phyloP scores from a whole-genome alignment of 2,113 vertebrate genomes.

The Salvator merianae region DNA sequence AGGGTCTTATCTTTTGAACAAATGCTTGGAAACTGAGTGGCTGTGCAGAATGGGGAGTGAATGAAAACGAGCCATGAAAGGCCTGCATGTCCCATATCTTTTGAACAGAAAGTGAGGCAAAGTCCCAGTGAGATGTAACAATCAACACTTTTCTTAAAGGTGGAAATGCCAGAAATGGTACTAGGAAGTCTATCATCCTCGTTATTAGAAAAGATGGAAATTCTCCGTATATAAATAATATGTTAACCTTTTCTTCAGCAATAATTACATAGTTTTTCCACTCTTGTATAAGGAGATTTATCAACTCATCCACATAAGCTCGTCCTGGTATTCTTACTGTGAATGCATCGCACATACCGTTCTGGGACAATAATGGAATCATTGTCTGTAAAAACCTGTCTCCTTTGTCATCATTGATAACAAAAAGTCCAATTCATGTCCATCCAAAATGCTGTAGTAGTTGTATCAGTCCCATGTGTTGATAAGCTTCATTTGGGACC shows the following conservation, averaged over 20 bases:
- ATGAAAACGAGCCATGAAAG: constrained; percentile 5
- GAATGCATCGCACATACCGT: background rate
- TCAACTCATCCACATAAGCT: background rate
- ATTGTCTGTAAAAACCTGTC: background rate
- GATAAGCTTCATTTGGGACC: background rate
- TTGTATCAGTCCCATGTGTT: background rate
- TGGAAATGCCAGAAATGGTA: background rate
- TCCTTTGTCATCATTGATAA: background rate
- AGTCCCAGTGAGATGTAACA: background rate
- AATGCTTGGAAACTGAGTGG: background rate
- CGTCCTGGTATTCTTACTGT: background rate
- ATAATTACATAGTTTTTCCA: background rate
- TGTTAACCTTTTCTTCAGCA: background rate
- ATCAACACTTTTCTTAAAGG: background rate
- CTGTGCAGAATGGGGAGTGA: background rate
- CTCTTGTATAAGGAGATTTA: background rate
- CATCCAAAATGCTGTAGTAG: background rate
- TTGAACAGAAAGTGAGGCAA: background rate
- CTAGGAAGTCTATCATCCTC: background rate
- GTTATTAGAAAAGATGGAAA: background rate
- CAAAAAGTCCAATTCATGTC: background rate
- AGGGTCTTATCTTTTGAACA: background rate
- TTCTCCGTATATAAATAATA: background rate
- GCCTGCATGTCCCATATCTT: fast-evolving
- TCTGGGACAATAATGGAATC: background rate